phyloP scores from a whole-genome alignment of 2,797 vertebrate species.

The Argya squamiceps region DNA sequence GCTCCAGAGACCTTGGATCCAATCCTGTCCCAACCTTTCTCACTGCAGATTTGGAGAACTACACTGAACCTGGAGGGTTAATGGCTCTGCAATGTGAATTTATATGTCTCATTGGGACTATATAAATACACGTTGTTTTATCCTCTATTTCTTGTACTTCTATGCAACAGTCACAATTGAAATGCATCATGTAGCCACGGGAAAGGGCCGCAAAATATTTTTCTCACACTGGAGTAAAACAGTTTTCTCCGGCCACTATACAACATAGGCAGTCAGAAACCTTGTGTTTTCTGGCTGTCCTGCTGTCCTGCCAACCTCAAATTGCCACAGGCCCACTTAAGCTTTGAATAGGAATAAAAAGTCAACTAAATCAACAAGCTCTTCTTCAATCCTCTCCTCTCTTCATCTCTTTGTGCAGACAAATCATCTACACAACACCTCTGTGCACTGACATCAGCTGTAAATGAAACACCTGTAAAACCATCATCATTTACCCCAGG shows the following conservation, averaged over 20 bases:
- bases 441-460: not conserved
- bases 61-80: not conserved
- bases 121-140: accelerated
- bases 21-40: not conserved
- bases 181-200: not conserved
- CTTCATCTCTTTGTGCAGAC: not conserved
- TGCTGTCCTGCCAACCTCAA: not conserved
- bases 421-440: not conserved
- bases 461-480: not conserved
- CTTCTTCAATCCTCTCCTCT: not conserved
- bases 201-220: accelerated
- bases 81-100: not conserved
- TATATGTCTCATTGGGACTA: accelerated
- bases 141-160: not conserved
- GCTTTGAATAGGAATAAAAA: not conserved
- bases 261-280: not conserved
- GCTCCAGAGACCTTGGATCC: not conserved
- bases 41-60: not conserved
- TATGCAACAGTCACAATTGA: not conserved
- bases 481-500: not conserved
- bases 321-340: not conserved
- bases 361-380: not conserved
- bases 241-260: not conserved
- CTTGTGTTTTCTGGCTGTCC: not conserved
- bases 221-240: not conserved